phyloP scores from a whole-genome alignment of 2,888 invertebrate species.

The Amorpha juglandis region DNA sequence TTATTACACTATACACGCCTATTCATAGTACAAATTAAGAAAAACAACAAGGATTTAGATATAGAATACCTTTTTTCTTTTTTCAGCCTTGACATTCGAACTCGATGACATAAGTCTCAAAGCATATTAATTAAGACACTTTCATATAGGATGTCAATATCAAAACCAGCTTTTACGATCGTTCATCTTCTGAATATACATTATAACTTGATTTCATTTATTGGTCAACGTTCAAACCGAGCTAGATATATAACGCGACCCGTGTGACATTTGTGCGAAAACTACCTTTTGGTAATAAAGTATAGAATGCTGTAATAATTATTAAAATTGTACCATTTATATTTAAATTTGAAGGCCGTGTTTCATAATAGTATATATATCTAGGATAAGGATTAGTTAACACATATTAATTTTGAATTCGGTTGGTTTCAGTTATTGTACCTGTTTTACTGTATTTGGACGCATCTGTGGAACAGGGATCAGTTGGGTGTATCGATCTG shows the following conservation, averaged over 20 bases:
- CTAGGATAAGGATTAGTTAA: background rate
- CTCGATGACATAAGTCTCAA: constrained; percentile 34
- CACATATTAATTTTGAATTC: background rate
- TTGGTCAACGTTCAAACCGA: constrained; percentile 28
- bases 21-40: constrained; percentile 28
- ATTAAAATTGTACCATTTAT: constrained; percentile 31
- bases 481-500: background rate
- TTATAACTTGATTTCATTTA: constrained; percentile 34
- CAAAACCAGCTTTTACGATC: constrained; percentile 40
- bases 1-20: constrained; percentile 51
- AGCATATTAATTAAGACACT: constrained; percentile 40
- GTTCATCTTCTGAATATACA: constrained; percentile 32
- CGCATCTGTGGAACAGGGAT: no score
- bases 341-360: constrained; percentile 35
- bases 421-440: background rate
- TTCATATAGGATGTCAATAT: constrained; percentile 38
- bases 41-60: constrained; percentile 38
- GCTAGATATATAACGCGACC: constrained; percentile 26
- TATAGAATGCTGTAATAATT: constrained; percentile 32
- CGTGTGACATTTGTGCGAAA: constrained; percentile 27
- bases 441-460: background rate
- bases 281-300: constrained; percentile 28
- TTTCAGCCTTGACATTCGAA: constrained; percentile 43
- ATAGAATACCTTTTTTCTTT: constrained; percentile 17
- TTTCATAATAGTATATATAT: constrained; percentile 17